A percentile compares a stretch with the other conserved stretches of the same genome.
phyloP scores from a whole-genome alignment of 1,140 invertebrate genomes.

The Sitodiplosis mosellana region DNA sequence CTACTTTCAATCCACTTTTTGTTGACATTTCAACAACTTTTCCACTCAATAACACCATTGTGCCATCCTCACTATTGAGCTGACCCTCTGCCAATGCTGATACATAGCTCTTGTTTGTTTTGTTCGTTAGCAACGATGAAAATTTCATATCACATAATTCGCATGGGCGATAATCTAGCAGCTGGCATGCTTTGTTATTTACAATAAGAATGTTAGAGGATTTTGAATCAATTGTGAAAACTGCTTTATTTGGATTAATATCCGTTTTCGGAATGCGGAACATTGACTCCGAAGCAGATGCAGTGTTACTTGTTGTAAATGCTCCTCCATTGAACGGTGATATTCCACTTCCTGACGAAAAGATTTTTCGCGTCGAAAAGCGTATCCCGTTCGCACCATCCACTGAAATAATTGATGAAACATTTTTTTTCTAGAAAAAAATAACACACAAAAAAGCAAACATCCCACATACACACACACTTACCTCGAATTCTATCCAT shows the following conservation, averaged over 20 bases:
- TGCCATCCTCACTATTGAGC: conserved; percentile 33
- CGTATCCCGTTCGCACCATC: conserved; percentile 31
- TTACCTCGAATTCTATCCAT: too few relatives aligned
- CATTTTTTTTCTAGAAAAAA: too few relatives aligned
- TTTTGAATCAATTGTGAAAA: conserved; percentile 34
- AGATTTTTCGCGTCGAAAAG: conserved; percentile 24
- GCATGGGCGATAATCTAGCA: conserved; percentile 35
- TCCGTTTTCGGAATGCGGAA: conserved; percentile 10
- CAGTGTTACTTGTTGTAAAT: conserved; percentile 14
- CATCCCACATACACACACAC: too few relatives aligned
- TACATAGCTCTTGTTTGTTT: conserved; percentile 28
- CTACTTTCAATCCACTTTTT: conserved; percentile 30
- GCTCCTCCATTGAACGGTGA: conserved; percentile 22
- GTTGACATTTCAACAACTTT: conserved; percentile 42
- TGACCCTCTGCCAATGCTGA: conserved; percentile 34
- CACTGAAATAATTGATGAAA: conserved; percentile 20
- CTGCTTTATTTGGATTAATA: conserved; percentile 33
- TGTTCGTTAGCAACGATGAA: conserved; percentile 31
- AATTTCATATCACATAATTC: conserved; percentile 34
- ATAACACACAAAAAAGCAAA: too few relatives aligned
- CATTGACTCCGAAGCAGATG: conserved; percentile 7
- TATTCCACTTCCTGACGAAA: conserved; percentile 11
- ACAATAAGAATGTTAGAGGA: conserved; percentile 41
- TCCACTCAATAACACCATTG: conserved; percentile 36
- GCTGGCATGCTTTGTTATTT: conserved; percentile 35